These are phyloP conservation scores for Octodon degus DNA, from an alignment of 2,113 vertebrate species.

Conservation along the genomic window DNA sequence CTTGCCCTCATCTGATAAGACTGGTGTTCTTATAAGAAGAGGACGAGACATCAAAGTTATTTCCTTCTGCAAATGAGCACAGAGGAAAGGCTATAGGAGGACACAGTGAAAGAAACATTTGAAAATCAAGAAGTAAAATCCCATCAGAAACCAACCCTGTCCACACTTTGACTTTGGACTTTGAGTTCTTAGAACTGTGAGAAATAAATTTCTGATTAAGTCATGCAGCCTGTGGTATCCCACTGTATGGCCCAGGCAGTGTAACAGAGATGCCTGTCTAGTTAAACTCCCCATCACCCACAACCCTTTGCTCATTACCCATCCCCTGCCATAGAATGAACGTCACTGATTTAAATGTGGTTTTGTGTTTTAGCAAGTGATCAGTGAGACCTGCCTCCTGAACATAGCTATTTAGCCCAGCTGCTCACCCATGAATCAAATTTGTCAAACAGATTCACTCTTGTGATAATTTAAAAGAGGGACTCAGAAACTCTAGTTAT, in stretches of 20 bases:
- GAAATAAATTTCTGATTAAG: slow-evolving; percentile 3
- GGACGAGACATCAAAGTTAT: background rate
- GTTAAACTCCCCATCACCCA: background rate
- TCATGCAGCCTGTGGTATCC: background rate
- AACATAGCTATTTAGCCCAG: background rate
- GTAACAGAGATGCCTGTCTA: background rate
- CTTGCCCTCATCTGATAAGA: background rate
- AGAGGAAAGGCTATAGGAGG: background rate
- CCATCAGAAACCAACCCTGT: background rate
- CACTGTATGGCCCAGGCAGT: background rate
- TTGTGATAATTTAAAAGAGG: background rate
- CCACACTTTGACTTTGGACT: background rate
- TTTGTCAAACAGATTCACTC: background rate
- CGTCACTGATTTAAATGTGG: background rate
- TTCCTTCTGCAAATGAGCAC: background rate
- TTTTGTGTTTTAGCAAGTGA: background rate
- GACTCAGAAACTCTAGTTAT: background rate
- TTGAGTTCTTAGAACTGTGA: background rate
- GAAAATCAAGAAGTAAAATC: background rate
- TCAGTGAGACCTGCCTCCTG: background rate
- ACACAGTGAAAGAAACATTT: background rate
- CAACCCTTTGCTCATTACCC: background rate
- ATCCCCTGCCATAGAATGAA: background rate
- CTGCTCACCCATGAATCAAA: background rate
- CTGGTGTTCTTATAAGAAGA: background rate